Conservation (phyloP, 2,888 invertebrate genomes). For the Nomada goodeniana region DNA sequence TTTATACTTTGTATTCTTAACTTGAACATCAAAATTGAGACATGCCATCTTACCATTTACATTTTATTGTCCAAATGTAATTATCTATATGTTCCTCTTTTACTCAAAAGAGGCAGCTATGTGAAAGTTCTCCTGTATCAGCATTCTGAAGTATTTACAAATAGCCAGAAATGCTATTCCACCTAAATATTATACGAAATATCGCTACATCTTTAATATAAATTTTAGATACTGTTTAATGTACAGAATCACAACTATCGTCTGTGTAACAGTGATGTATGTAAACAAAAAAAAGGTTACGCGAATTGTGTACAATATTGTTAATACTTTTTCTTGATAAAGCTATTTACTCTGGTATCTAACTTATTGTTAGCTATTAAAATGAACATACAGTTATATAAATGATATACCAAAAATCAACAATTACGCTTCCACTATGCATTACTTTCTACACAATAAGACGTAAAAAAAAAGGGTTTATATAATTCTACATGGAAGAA, state of each 20-base stretch:
- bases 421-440: conserved; percentile 60
- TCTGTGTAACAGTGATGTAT: conserved; percentile 25
- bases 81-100: conserved; percentile 14
- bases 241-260: conserved; percentile 51
- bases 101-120: conserved; percentile 16
- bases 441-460: conserved; percentile 55
- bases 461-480: conserved; percentile 29
- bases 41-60: conserved; percentile 44
- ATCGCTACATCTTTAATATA: conserved; percentile 45
- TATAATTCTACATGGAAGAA: conserved; percentile 33
- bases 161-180: conserved; percentile 19
- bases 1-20: conserved; percentile 42
- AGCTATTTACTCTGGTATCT: conserved; percentile 46
- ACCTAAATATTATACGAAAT: conserved; percentile 42
- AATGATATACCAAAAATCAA: conserved; percentile 51
- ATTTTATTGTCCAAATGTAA: conserved; percentile 22
- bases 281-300: conserved; percentile 36
- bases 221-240: conserved; percentile 40
- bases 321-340: conserved; percentile 43
- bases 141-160: conserved; percentile 37
- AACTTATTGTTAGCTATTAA: conserved; percentile 23
- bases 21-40: conserved; percentile 30
- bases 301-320: conserved; percentile 49
- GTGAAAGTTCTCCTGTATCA: conserved; percentile 28
- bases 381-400: conserved; percentile 31